Conservation (phyloP, 2,888 invertebrate genomes). For the Steinernema carpocapsae region DNA sequence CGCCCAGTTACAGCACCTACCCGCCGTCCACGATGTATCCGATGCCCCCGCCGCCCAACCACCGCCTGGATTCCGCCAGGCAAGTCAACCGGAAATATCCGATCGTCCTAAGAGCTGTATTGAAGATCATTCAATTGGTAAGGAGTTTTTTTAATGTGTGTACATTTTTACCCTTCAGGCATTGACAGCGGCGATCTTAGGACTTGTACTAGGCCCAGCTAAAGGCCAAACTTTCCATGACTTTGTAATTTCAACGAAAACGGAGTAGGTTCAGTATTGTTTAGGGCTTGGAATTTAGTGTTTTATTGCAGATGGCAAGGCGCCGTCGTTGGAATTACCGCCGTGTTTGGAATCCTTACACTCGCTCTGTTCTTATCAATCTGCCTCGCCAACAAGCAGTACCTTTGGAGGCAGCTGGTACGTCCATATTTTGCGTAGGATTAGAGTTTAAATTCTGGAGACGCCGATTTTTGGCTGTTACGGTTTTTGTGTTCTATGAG, state of each 20-base stretch:
- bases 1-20: conserved; percentile 63
- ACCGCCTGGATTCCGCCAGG: not conserved
- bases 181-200: conserved; percentile 59
- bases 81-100: conserved; percentile 48
- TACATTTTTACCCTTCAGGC: conserved; percentile 47
- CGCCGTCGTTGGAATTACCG: conserved; percentile 43
- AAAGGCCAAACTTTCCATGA: conserved; percentile 54
- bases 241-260: conserved; percentile 54
- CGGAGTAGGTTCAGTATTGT: no score
- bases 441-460: no score
- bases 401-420: conserved; percentile 59
- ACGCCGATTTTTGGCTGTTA: no score
- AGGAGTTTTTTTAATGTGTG: conserved; percentile 28
- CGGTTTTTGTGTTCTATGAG: no score
- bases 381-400: conserved; percentile 50
- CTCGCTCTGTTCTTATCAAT: conserved; percentile 52
- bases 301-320: no score
- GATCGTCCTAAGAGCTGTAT: conserved; percentile 45
- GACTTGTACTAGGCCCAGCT: conserved; percentile 62
- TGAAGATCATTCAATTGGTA: conserved; percentile 59
- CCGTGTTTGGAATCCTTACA: conserved; percentile 47
- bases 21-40: conserved; percentile 61
- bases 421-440: no score
- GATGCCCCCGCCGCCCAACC: conserved; percentile 8
- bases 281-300: no score